Percentiles rank a stretch among this genome's conserved stretches.
Evolutionary conservation across 2,888 invertebrate genomes (phyloP).

Genomic region (Silvanus unidentatus): DNA sequence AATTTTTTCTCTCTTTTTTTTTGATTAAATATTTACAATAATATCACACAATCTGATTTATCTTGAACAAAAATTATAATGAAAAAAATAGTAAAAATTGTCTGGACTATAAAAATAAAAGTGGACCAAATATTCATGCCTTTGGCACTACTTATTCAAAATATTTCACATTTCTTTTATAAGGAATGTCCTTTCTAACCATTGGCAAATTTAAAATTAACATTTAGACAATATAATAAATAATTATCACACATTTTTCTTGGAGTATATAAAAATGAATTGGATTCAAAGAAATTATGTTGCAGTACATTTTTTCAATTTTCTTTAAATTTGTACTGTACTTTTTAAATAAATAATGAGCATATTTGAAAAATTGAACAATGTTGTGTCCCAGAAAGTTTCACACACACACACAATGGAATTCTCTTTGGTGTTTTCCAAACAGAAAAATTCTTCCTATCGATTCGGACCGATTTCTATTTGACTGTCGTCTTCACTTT

Average conservation of each 20-base stretch:
- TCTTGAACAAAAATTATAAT: background rate
- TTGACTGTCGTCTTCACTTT: slow-evolving; percentile 55
- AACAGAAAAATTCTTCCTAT: too few species aligned
- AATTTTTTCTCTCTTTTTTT: background rate
- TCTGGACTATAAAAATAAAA: too few species aligned
- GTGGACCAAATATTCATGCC: too few species aligned
- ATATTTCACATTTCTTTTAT: background rate
- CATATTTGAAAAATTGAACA: too few species aligned
- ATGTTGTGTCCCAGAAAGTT: too few species aligned
- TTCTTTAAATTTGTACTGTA: too few species aligned
- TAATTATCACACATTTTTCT: slow-evolving; percentile 1
- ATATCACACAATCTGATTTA: slow-evolving; percentile 12
- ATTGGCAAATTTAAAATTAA: slow-evolving; percentile 1
- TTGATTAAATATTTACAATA: slow-evolving; percentile 9
- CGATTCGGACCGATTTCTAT: slow-evolving; percentile 36
- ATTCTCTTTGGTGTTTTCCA: background rate
- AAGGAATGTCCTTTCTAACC: background rate
- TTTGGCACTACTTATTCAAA: too few species aligned
- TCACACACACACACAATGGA: background rate
- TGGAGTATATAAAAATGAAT: slow-evolving; percentile 1
- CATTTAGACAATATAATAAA: slow-evolving; percentile 1
- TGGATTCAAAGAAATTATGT: too few species aligned
- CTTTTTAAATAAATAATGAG: too few species aligned
- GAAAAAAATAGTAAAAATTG: too few species aligned
- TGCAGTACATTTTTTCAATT: too few species aligned